phyloP scores from a whole-genome alignment of 2,113 vertebrate genomes.

The Myrmecobius fasciatus region DNA sequence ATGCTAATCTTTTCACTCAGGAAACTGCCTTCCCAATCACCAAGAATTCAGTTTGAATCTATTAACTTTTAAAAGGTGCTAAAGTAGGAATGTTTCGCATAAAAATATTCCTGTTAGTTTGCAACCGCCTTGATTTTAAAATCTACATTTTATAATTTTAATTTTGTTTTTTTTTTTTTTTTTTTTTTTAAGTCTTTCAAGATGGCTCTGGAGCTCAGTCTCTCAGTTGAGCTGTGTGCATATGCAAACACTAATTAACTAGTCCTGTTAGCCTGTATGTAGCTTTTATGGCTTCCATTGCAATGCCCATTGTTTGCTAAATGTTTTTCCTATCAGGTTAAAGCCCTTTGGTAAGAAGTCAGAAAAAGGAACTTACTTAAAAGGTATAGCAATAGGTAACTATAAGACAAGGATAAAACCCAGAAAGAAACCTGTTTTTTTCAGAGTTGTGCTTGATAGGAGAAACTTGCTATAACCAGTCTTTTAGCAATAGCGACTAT shows the following conservation, averaged over 20 bases:
- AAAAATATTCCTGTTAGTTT: constrained; percentile 31
- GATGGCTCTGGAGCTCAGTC: not conserved
- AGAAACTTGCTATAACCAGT: constrained; percentile 61
- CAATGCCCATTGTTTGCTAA: constrained; percentile 28
- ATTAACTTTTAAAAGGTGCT: not conserved
- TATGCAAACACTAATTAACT: constrained; percentile 50
- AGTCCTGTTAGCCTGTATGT: constrained; percentile 32
- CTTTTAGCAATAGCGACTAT: constrained; percentile 71
- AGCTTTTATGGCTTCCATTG: constrained; percentile 44
- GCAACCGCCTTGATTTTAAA: constrained; percentile 46
- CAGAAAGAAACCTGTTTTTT: constrained; percentile 28
- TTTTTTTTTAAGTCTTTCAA: constrained; percentile 9
- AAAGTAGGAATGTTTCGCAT: not conserved
- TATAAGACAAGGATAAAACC: constrained; percentile 31
- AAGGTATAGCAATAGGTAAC: constrained; percentile 44
- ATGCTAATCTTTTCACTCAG: constrained; percentile 10
- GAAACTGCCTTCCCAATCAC: not conserved
- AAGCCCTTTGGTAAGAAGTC: constrained; percentile 26
- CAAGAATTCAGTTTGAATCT: not conserved
- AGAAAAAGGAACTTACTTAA: constrained; percentile 48
- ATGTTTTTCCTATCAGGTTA: constrained; percentile 42
- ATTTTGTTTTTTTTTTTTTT: too few relatives aligned
- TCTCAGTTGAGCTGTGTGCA: constrained; percentile 24
- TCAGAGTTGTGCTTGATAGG: constrained; percentile 4
- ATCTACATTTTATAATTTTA: too few relatives aligned